phyloP scores from a whole-genome alignment of 2,888 invertebrate species.

The Sialis fuliginosa region DNA sequence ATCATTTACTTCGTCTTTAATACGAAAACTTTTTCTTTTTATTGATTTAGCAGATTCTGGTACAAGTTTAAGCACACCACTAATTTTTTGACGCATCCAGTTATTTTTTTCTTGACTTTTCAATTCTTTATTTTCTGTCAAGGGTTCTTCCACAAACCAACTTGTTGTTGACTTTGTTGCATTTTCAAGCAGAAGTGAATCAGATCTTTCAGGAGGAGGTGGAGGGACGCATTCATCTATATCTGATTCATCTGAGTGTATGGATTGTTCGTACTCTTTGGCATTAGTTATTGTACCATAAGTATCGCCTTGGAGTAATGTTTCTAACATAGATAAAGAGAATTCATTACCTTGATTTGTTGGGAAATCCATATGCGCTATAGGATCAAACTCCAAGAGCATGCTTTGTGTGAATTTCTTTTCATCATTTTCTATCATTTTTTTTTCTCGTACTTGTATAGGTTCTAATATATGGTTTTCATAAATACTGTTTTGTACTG shows the following conservation, averaged over 20 bases:
- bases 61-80: constrained; percentile 32
- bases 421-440: constrained; percentile 19
- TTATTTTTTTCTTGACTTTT: constrained; percentile 3
- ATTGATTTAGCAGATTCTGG: constrained; percentile 25
- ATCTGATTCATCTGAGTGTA: constrained; percentile 29
- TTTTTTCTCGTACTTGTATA: constrained; percentile 15
- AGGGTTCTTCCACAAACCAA: constrained; percentile 2
- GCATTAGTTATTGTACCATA: constrained; percentile 36
- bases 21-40: constrained; percentile 18
- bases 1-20: constrained; percentile 6
- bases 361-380: constrained; percentile 21
- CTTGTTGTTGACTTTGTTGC: constrained; percentile 12
- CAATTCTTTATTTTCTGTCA: neutral
- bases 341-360: neutral
- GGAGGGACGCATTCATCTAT: constrained; percentile 35
- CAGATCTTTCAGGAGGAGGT: constrained; percentile 41
- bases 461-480: constrained; percentile 24
- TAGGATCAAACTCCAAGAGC: constrained; percentile 58
- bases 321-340: constrained; percentile 37
- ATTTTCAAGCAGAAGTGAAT: constrained; percentile 39
- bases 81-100: constrained; percentile 15
- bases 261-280: constrained; percentile 26
- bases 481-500: constrained; percentile 25
- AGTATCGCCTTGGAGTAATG: constrained; percentile 48
- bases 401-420: constrained; percentile 33